Evolutionary conservation across 2,797 vertebrate genomes (phyloP), one percentile per base, ranked within the genome.

Genomic region (Tokudaia muenninki): DNA sequence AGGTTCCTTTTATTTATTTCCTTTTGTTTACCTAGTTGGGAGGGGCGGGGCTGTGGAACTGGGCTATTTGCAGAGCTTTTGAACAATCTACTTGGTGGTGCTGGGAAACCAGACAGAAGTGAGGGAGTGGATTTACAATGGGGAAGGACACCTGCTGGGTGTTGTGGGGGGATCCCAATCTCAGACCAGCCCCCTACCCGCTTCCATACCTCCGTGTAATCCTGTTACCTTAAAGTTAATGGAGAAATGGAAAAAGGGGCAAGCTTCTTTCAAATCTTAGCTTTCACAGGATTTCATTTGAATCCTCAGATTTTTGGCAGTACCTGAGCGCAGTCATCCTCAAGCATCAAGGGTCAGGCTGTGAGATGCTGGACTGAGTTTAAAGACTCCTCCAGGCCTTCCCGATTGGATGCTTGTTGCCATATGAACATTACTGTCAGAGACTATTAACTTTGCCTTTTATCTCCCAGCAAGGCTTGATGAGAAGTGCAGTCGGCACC

Each of bases 1-100:
- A 92, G 91, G 83, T 13, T 80, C 63, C 44, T 94, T 97, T 96
- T 97, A 79, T 94, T 96, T 95, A 52, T 90, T 90, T 93, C 63
- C 50, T 22, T 96, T 90, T 95, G 94, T 97, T 93, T 82, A 70
- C 89, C 26, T 88, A 87, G 77, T 79, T 55, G 94, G 79, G 72
- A 95, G 55, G 44, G 75, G 91, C 34, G 83, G 84, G 57, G 94
- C 75, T 75, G 2, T 1, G 1, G 55, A 93, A 97, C 70, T 90
- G 57, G 34, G 24, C 7, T 63, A 0, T 83, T 92, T 98, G 92
- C 55, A 72, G 50, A 29, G 79, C 21, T 55, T 55, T 94, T 94
- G 90, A 91, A 91, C 91, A 61, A 41, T 52, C 80, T 59, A 21
- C 50, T 83, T 26, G 82, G 29, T 12, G 2, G 0, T 59, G 90